Percentiles rank a stretch among this genome's conserved stretches.
phyloP scores from a whole-genome alignment of 2,888 invertebrate genomes.

The Drosophila borealis region DNA sequence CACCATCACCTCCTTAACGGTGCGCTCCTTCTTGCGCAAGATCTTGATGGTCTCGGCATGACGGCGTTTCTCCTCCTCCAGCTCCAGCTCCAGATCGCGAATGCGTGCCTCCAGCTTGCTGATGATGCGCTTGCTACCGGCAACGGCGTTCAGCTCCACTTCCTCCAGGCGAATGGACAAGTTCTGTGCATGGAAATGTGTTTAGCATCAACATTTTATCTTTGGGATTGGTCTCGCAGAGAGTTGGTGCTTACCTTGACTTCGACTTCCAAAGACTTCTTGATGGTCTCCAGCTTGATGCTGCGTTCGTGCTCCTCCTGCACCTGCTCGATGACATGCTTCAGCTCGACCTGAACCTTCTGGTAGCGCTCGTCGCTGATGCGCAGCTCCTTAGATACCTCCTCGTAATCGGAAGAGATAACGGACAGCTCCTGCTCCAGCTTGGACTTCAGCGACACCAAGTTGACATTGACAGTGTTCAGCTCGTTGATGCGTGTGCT shows the following conservation, averaged over 20 bases:
- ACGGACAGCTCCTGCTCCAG: constrained; percentile 96
- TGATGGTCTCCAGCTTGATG: constrained; percentile 98
- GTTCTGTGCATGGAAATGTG: constrained; percentile 86
- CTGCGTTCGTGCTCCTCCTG: constrained; percentile 99
- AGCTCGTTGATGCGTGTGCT: constrained; percentile 96
- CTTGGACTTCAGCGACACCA: constrained; percentile 97
- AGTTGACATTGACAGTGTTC: constrained; percentile 97
- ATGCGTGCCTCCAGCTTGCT: constrained; percentile 98
- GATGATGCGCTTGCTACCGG: constrained; percentile 98
- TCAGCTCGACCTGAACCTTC: constrained; percentile 95
- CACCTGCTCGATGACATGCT: constrained; percentile 96
- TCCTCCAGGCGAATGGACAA: constrained; percentile 96
- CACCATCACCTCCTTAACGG: constrained; percentile 97
- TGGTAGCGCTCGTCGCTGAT: constrained; percentile 97
- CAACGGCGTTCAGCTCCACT: constrained; percentile 98
- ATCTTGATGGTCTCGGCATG: constrained; percentile 99
- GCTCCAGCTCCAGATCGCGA: constrained; percentile 96
- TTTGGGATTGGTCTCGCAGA: not conserved
- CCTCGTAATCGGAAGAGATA: constrained; percentile 98
- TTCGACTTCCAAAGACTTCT: constrained; percentile 98
- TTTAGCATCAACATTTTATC: not conserved
- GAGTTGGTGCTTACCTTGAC: constrained; percentile 88
- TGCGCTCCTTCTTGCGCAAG: constrained; percentile 98
- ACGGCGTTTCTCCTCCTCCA: constrained; percentile 98
- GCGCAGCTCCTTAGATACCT: constrained; percentile 97